phyloP scores from a whole-genome alignment of 2,888 invertebrate species.

The Drosophila fulvimacula region DNA sequence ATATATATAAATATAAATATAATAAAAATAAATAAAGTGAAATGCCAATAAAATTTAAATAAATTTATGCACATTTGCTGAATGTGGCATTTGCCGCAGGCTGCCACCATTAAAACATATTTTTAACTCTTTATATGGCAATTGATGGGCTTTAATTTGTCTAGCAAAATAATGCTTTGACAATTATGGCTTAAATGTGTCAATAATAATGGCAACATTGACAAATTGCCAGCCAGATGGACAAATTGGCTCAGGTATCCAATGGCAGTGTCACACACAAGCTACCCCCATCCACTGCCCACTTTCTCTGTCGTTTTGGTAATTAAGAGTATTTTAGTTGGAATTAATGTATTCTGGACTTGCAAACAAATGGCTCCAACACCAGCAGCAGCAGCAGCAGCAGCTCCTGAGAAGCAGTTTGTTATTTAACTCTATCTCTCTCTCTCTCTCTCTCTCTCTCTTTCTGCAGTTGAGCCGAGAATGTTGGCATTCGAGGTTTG shows the following conservation, averaged over 20 bases:
- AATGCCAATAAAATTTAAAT: conserved; percentile 21
- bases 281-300: not conserved
- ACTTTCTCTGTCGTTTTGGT: conserved; percentile 6
- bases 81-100: conserved; percentile 9
- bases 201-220: conserved; percentile 66
- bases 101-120: conserved; percentile 17
- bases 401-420: conserved; percentile 26
- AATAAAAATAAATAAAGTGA: conserved; percentile 16
- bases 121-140: conserved; percentile 68
- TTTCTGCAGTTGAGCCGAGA: conserved; percentile 4
- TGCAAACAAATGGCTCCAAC: conserved; percentile 29
- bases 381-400: conserved; percentile 4
- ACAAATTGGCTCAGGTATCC: conserved; percentile 41
- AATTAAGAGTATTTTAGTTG: conserved; percentile 47
- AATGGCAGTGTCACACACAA: conserved; percentile 13
- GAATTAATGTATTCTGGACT: conserved; percentile 42
- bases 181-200: conserved; percentile 77
- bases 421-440: conserved; percentile 14
- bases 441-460: not conserved
- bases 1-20: conserved; percentile 2
- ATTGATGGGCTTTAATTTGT: conserved; percentile 75
- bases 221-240: conserved; percentile 59
- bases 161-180: conserved; percentile 65
- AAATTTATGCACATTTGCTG: conserved; percentile 40
- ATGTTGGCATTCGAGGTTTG: conserved; percentile 13